A percentile compares a stretch with the other conserved stretches of the same genome.
These are phyloP conservation scores for Apamea sordens DNA, from an alignment of 2,888 invertebrate genomes.

Conservation along the genomic window DNA sequence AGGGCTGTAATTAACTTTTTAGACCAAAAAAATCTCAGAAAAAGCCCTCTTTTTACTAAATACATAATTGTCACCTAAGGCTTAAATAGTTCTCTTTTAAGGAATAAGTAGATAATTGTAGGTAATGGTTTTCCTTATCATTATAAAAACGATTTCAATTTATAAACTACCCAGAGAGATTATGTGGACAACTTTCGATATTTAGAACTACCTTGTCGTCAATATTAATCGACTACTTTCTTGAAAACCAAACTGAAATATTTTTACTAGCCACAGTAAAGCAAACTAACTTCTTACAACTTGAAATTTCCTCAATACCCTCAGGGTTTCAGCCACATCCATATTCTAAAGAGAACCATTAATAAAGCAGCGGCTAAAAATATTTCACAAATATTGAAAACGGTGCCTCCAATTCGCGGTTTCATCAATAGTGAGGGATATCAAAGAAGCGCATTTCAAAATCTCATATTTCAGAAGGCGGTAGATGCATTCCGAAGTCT, in stretches of 20 bases:
- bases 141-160: background rate
- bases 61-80: conserved; percentile 4
- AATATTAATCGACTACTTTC: background rate
- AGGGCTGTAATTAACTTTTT: conserved; percentile 20
- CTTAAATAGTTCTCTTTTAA: conserved; percentile 8
- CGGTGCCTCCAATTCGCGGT: conserved; percentile 70
- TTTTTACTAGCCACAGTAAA: background rate
- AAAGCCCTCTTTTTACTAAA: background rate
- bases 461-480: conserved; percentile 68
- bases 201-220: background rate
- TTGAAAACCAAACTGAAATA: background rate
- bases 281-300: conserved; percentile 5
- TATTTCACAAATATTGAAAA: conserved; percentile 78
- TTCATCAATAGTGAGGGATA: conserved; percentile 67
- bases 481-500: conserved; percentile 61
- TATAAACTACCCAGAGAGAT: background rate
- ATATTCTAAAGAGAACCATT: conserved; percentile 71
- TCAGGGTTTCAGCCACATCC: conserved; percentile 44
- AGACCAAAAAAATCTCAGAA: background rate
- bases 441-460: conserved; percentile 74
- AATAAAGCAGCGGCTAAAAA: conserved; percentile 73
- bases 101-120: background rate
- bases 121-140: background rate
- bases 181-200: no score
- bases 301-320: conserved; percentile 32